Evolutionary conservation across 2,888 invertebrate species (phyloP).

Genomic region (Aporophyla nigra): DNA sequence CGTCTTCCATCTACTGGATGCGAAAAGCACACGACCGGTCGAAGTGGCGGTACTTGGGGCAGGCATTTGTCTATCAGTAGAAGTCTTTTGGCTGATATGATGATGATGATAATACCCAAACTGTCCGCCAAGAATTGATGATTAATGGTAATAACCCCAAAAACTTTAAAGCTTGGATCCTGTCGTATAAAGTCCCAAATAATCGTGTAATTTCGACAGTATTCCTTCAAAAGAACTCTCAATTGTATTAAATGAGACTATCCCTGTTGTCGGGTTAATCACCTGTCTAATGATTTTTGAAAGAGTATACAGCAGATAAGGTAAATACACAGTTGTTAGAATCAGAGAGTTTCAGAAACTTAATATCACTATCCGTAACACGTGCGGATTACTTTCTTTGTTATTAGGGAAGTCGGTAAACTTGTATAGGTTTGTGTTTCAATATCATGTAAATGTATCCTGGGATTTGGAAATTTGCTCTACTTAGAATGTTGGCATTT

Average conservation of each 20-base stretch:
- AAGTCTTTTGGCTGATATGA: no score
- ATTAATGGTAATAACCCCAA: no score
- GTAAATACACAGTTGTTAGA: background rate
- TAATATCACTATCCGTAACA: constrained; percentile 54
- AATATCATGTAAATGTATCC: constrained; percentile 59
- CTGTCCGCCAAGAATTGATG: background rate
- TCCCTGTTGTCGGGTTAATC: background rate
- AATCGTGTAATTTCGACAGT: no score
- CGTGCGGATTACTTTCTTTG: constrained; percentile 56
- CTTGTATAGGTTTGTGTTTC: constrained; percentile 57
- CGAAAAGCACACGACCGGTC: no score
- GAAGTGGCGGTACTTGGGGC: no score
- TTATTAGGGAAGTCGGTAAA: constrained; percentile 57
- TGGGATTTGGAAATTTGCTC: constrained; percentile 11
- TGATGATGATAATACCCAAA: background rate
- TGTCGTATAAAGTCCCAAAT: no score
- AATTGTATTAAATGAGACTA: background rate
- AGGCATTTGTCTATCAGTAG: no score
- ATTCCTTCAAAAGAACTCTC: background rate
- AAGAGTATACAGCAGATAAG: background rate
- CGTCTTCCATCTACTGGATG: no score
- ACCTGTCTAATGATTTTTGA: background rate
- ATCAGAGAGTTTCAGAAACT: constrained; percentile 43
- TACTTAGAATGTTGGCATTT: background rate
- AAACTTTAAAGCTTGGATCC: background rate